A percentile compares a stretch with the other conserved stretches of the same genome.
Evolutionary conservation across 2,113 vertebrate species (phyloP).

Genomic region (Psammodynastes pulverulentus): DNA sequence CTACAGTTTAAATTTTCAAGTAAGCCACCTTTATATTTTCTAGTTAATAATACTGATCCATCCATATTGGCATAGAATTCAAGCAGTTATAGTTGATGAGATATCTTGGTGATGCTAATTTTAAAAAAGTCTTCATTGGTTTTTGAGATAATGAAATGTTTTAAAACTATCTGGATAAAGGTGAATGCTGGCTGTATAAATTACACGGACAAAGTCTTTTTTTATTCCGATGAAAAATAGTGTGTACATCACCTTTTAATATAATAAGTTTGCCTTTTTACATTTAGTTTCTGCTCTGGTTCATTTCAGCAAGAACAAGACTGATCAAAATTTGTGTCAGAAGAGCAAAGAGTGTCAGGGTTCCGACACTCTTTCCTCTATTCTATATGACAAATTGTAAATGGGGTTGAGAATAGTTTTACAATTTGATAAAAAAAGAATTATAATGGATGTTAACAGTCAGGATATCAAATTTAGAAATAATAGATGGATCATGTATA

Average conservation of each 20-base stretch:
- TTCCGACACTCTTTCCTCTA: too few species aligned
- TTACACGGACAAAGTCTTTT: background rate
- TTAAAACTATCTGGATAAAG: background rate
- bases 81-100: background rate
- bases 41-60: background rate
- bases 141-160: background rate
- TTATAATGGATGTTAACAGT: background rate
- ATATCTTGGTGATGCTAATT: background rate
- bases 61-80: background rate
- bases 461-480: background rate
- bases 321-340: background rate
- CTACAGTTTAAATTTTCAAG: slow-evolving; percentile 99
- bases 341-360: background rate
- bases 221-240: background rate
- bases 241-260: background rate
- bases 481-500: background rate
- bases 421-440: too few species aligned
- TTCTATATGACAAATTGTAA: too few species aligned
- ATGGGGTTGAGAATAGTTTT: too few species aligned
- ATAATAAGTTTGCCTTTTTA: background rate
- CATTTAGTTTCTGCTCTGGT: background rate
- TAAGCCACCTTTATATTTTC: slow-evolving; percentile 58
- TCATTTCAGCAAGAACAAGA: background rate
- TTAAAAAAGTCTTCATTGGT: background rate
- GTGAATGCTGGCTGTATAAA: background rate